Conservation (phyloP, 2,888 invertebrate species). For the Rhaphigaster nebulosa region DNA sequence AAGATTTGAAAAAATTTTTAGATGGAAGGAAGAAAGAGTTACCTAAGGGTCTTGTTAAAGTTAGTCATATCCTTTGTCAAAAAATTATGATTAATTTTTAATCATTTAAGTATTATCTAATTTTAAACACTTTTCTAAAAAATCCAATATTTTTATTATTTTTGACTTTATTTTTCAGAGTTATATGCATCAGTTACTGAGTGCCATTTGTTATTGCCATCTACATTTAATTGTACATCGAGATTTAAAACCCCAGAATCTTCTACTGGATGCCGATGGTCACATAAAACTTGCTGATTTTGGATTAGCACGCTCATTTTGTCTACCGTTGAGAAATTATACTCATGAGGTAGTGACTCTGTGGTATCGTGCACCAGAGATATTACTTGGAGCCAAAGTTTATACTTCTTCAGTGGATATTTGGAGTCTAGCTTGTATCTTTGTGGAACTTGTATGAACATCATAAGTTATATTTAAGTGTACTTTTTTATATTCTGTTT, state of each 20-base stretch:
- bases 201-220: constrained; percentile 76
- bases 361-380: constrained; percentile 98
- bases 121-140: neutral
- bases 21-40: constrained; percentile 79
- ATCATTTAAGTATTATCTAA: neutral
- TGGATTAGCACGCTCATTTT: constrained; percentile 93
- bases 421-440: constrained; percentile 98
- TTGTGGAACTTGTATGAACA: constrained; percentile 90
- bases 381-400: constrained; percentile 86
- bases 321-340: constrained; percentile 91
- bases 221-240: constrained; percentile 90
- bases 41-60: constrained; percentile 78
- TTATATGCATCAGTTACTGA: constrained; percentile 69
- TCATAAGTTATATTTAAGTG: constrained; percentile 47
- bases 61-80: constrained; percentile 67
- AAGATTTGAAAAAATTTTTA: constrained; percentile 97
- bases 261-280: constrained; percentile 88
- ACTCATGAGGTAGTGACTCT: constrained; percentile 97
- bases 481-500: neutral
- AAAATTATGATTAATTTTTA: neutral
- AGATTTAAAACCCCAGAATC: constrained; percentile 96
- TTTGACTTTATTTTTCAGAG: constrained; percentile 65
- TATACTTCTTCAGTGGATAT: constrained; percentile 97
- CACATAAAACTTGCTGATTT: constrained; percentile 93
- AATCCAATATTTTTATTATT: neutral